Evolutionary conservation across 2,888 invertebrate species (phyloP).

Genomic region (Tenthredo mesomela): DNA sequence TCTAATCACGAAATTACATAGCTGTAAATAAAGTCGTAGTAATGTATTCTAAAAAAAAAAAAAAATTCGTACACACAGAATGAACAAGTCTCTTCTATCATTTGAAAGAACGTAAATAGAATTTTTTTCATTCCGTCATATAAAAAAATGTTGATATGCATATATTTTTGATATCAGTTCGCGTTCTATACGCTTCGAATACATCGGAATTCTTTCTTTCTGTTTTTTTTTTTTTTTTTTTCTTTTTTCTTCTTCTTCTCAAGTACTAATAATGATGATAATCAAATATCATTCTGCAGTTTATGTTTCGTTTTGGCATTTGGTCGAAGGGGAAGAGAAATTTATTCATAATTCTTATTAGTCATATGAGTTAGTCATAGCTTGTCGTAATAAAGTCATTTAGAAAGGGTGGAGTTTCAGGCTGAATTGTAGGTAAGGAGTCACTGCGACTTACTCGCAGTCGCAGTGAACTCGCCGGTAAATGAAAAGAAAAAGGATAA

Average conservation of each 20-base stretch:
- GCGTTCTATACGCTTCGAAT: background rate
- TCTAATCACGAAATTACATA: background rate
- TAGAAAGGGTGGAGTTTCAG: background rate
- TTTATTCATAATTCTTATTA: background rate
- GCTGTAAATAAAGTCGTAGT: background rate
- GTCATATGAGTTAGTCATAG: background rate
- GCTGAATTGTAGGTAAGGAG: background rate
- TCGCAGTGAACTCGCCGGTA: background rate
- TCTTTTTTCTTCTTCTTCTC: background rate
- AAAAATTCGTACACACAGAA: slow-evolving; percentile 3
- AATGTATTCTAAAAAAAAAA: background rate
- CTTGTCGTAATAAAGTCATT: background rate
- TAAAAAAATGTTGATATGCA: background rate
- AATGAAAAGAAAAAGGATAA: background rate
- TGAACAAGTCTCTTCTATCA: background rate
- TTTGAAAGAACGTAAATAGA: background rate
- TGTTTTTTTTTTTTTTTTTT: too few species aligned
- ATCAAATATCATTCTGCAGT: background rate
- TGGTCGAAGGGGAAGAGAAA: background rate
- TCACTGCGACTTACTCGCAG: background rate
- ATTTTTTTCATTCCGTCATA: background rate
- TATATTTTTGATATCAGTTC: background rate
- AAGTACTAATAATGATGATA: background rate
- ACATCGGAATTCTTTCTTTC: background rate
- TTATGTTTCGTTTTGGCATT: background rate